phyloP scores from a whole-genome alignment of 2,113 vertebrate species.

The Bombycilla garrulus region DNA sequence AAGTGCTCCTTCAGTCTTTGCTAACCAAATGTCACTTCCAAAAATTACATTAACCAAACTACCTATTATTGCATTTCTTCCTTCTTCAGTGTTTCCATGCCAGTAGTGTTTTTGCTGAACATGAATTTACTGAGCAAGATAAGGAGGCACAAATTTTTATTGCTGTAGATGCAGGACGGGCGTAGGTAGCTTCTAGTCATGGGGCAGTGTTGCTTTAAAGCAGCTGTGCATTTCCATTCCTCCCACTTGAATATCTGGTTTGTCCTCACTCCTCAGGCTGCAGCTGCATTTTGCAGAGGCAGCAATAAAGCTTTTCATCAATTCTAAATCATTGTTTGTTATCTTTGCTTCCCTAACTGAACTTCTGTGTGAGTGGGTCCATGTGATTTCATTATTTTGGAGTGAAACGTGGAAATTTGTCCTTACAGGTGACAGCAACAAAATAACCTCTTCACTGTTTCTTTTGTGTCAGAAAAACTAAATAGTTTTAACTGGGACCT shows the following conservation, averaged over 20 bases:
- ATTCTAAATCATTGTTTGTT: not conserved
- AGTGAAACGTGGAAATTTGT: not conserved
- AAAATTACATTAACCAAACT: not conserved
- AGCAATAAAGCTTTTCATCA: not conserved
- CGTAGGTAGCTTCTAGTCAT: not conserved
- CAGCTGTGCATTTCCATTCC: not conserved
- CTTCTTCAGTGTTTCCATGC: not conserved
- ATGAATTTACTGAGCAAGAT: not conserved
- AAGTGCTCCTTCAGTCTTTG: not conserved
- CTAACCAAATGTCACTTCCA: not conserved
- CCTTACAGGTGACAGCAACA: not conserved
- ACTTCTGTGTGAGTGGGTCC: not conserved
- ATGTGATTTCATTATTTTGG: not conserved
- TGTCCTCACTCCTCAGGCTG: not conserved
- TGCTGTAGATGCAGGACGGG: not conserved
- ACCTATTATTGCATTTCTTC: not conserved
- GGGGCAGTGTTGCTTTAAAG: not conserved
- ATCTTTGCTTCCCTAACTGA: not conserved
- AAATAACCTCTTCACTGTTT: not conserved
- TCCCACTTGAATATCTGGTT: not conserved
- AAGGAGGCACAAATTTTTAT: not conserved
- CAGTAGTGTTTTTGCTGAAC: not conserved
- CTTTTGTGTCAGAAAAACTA: not conserved
- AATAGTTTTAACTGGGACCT: not conserved
- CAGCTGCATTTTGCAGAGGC: not conserved